These are phyloP conservation scores for Neelides folsomi DNA, from an alignment of 2,888 invertebrate genomes.

Conservation along the genomic window DNA sequence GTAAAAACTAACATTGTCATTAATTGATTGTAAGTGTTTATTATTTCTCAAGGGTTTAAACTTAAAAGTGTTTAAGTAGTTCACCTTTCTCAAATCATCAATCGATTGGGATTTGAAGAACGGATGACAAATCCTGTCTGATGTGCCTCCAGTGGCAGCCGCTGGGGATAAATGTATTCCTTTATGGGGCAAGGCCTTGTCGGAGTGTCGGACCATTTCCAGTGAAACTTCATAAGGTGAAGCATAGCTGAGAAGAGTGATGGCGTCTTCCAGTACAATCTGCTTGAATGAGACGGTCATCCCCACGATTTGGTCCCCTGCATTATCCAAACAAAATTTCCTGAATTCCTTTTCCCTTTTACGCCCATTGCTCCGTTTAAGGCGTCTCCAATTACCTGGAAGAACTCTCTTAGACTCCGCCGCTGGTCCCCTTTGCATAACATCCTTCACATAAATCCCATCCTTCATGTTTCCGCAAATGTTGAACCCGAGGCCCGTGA, in stretches of 20 bases:
- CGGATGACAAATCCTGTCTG: conserved; percentile 55
- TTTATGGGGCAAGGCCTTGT: conserved; percentile 39
- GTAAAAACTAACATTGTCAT: too few species aligned
- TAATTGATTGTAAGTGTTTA: too few species aligned
- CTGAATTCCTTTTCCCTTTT: not conserved
- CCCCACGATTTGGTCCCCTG: conserved; percentile 76
- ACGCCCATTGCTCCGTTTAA: not conserved
- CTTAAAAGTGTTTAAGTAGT: conserved; percentile 18
- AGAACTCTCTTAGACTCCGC: conserved; percentile 67
- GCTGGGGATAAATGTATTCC: conserved; percentile 36
- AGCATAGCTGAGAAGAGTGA: conserved; percentile 76
- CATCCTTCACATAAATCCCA: conserved; percentile 75
- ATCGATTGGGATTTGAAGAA: conserved; percentile 64
- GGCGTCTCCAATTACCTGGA: conserved; percentile 47
- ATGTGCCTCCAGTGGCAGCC: conserved; percentile 31
- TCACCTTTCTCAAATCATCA: conserved; percentile 56
- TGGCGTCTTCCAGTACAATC: conserved; percentile 78
- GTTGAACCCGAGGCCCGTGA: conserved; percentile 74
- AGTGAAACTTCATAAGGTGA: conserved; percentile 78
- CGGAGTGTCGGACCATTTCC: conserved; percentile 51
- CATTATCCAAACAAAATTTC: conserved; percentile 14
- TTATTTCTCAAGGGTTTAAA: too few species aligned
- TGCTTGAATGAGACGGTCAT: conserved; percentile 76
- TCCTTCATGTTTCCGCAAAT: conserved; percentile 82
- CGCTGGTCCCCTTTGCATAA: conserved; percentile 74